A percentile compares a stretch with the other conserved stretches of the same genome.
phyloP scores from a whole-genome alignment of 1,140 invertebrate species.

The Proales similis region DNA sequence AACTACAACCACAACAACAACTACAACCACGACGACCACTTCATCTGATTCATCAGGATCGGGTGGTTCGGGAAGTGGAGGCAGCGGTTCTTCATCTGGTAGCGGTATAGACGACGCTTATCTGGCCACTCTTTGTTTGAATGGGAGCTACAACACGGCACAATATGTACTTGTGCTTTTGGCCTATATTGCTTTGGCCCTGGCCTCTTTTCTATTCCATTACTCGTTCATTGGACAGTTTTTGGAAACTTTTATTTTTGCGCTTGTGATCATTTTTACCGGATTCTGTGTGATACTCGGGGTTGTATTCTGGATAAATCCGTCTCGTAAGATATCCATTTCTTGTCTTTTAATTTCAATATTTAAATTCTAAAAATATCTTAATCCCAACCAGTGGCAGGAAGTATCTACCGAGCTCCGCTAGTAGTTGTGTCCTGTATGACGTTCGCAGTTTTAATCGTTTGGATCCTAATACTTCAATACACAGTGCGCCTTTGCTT shows the following conservation, averaged over 20 bases:
- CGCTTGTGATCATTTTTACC: constrained; percentile 12
- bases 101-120: too few relatives aligned
- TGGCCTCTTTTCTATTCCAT: constrained; percentile 30
- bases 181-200: constrained; percentile 7
- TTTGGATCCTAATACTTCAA: constrained; percentile 32
- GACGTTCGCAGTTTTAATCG: neutral
- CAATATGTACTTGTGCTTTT: constrained; percentile 29
- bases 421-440: constrained; percentile 1
- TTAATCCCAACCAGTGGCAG: constrained; percentile 5
- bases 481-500: constrained; percentile 17
- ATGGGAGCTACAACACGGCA: constrained; percentile 3
- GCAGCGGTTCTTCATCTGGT: too few relatives aligned
- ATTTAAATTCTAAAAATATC: neutral
- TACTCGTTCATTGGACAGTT: constrained; percentile 24
- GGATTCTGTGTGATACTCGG: constrained; percentile 21
- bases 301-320: constrained; percentile 33
- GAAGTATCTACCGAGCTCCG: neutral
- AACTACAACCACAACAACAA: neutral
- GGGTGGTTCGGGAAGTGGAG: too few relatives aligned
- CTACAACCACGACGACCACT: constrained; percentile 19
- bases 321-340: constrained; percentile 7
- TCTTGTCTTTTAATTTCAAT: neutral
- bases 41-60: too few relatives aligned
- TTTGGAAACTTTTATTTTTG: constrained; percentile 32
- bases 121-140: too few relatives aligned